phyloP scores from a whole-genome alignment of 2,113 vertebrate species.

The Dasyurus viverrinus region DNA sequence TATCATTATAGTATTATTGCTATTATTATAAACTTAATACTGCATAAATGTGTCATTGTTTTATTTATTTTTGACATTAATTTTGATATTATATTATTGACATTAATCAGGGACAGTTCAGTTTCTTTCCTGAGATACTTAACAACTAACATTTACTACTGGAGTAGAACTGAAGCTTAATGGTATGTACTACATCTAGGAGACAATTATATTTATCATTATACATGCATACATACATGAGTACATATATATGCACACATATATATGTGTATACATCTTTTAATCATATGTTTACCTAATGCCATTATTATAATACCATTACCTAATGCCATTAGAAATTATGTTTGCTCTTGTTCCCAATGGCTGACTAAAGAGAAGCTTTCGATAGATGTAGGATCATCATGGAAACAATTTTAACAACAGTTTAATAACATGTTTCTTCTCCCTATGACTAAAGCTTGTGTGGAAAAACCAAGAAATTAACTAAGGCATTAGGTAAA shows the following conservation, averaged over 20 bases:
- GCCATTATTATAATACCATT: too few relatives aligned
- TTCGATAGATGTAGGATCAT: background rate
- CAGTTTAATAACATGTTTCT: background rate
- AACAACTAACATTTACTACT: slow-evolving; percentile 53
- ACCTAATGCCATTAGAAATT: background rate
- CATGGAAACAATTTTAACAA: background rate
- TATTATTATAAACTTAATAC: background rate
- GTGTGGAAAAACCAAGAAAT: background rate
- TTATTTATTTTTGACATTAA: background rate
- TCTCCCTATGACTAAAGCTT: background rate
- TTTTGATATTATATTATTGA: background rate
- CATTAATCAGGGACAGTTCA: slow-evolving; percentile 58
- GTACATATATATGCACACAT: too few relatives aligned
- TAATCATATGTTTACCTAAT: background rate
- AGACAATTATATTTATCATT: slow-evolving; percentile 37
- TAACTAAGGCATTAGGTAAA: background rate
- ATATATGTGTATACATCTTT: too few relatives aligned
- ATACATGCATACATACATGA: background rate
- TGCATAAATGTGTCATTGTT: background rate
- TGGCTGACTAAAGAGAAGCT: background rate
- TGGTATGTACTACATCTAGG: slow-evolving; percentile 33
- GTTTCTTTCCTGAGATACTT: slow-evolving; percentile 52
- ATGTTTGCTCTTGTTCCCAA: background rate
- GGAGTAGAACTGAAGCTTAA: background rate
- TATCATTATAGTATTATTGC: background rate